Percentiles rank a stretch among this genome's conserved stretches.
Conservation (phyloP, 2,113 vertebrate genomes). For the Salminus brasiliensis region DNA sequence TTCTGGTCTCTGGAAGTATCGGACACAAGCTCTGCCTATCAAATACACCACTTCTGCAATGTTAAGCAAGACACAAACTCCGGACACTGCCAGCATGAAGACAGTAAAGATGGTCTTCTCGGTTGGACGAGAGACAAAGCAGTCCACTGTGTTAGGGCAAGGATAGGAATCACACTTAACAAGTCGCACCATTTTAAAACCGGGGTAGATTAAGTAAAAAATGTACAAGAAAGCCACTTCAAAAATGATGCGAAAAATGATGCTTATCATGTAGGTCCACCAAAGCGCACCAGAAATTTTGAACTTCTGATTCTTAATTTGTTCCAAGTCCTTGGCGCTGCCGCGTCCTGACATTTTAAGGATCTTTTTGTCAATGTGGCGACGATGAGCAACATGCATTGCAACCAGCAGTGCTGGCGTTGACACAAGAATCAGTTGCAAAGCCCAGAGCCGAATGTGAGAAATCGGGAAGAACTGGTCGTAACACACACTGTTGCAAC, state of each 20-base stretch:
- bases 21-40: conserved; percentile 82
- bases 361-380: conserved; percentile 93
- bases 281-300: conserved; percentile 89
- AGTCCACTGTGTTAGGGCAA: conserved; percentile 98
- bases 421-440: conserved; percentile 96
- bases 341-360: conserved; percentile 81
- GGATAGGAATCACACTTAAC: conserved; percentile 95
- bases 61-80: conserved; percentile 93
- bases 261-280: conserved; percentile 96
- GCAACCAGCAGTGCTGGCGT: conserved; percentile 94
- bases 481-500: conserved; percentile 97
- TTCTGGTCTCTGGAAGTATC: conserved; percentile 71
- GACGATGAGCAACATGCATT: conserved; percentile 96
- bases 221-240: conserved; percentile 95
- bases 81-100: conserved; percentile 95
- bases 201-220: conserved; percentile 95
- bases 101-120: conserved; percentile 98
- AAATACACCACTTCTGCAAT: conserved; percentile 90
- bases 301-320: conserved; percentile 92
- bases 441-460: conserved; percentile 94
- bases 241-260: conserved; percentile 89
- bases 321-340: conserved; percentile 86
- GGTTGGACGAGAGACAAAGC: conserved; percentile 94
- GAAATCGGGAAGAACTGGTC: conserved; percentile 98
- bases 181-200: conserved; percentile 93